These are phyloP conservation scores for Cyclophora punctaria DNA, from an alignment of 2,888 invertebrate species.

Conservation along the genomic window DNA sequence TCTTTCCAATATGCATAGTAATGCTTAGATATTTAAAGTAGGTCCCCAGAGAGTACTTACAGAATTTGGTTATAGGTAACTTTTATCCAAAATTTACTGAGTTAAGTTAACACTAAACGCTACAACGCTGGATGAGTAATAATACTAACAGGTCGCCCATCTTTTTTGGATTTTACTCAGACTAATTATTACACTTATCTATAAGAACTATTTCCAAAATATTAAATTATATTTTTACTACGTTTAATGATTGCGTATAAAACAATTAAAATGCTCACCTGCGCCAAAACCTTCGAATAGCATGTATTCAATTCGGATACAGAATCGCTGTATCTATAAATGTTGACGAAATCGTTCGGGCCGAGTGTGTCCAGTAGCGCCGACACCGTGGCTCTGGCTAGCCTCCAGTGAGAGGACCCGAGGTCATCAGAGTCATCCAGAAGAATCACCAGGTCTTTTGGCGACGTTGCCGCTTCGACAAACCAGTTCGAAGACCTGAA, in stretches of 20 bases:
- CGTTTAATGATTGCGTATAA: background rate
- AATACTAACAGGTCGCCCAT: no score
- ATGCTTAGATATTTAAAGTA: no score
- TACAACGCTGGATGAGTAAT: no score
- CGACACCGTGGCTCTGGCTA: conserved; percentile 91
- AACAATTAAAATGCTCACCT: conserved; percentile 67
- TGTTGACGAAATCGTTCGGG: conserved; percentile 97
- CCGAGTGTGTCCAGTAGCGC: conserved; percentile 95
- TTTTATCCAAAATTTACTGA: no score
- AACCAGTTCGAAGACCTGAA: conserved; percentile 97
- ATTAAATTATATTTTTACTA: no score
- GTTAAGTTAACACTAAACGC: no score
- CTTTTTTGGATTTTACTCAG: no score
- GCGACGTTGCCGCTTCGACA: conserved; percentile 96
- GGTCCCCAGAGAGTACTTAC: no score
- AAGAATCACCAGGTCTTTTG: conserved; percentile 96
- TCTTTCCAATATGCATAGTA: no score
- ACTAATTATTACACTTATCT: no score
- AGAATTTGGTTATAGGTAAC: no score
- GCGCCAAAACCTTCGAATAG: conserved; percentile 91
- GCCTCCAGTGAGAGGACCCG: conserved; percentile 86
- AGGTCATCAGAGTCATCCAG: conserved; percentile 94
- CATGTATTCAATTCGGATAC: conserved; percentile 91
- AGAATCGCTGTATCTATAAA: conserved; percentile 90
- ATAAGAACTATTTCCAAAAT: no score